phyloP scores from a whole-genome alignment of 2,888 invertebrate species.

The Cyclophora punctaria region DNA sequence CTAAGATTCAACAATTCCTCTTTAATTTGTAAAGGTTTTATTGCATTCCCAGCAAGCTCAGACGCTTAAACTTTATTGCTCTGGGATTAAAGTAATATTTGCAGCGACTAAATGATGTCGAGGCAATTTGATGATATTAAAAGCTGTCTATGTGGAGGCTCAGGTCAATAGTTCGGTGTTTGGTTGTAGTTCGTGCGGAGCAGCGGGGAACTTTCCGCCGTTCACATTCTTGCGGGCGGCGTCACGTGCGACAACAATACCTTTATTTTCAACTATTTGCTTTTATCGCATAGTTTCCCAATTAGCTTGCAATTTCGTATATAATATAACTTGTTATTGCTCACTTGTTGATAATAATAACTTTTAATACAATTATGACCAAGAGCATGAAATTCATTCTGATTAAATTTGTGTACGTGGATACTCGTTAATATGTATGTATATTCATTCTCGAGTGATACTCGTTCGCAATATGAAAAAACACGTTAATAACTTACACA shows the following conservation, averaged over 20 bases:
- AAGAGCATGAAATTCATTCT: too few relatives aligned
- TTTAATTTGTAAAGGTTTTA: conserved; percentile 70
- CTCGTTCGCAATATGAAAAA: neutral
- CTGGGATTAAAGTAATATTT: conserved; percentile 74
- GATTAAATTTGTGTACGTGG: too few relatives aligned
- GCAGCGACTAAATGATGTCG: conserved; percentile 71
- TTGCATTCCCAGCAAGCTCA: conserved; percentile 72
- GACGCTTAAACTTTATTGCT: conserved; percentile 74
- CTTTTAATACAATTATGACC: too few relatives aligned
- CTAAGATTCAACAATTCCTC: conserved; percentile 48
- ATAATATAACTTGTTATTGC: too few relatives aligned
- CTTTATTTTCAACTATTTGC: conserved; percentile 57
- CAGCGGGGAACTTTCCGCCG: conserved; percentile 54
- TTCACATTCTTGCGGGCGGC: conserved; percentile 53
- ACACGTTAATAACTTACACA: neutral
- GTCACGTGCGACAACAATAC: conserved; percentile 60
- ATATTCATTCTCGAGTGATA: too few relatives aligned
- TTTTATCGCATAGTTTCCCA: conserved; percentile 35
- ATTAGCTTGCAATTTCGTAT: neutral
- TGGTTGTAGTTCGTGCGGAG: conserved; percentile 55
- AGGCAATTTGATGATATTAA: conserved; percentile 71
- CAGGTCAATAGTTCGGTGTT: conserved; percentile 67
- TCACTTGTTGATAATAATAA: too few relatives aligned
- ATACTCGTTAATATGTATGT: too few relatives aligned
- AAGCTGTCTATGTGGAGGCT: conserved; percentile 61